Base-by-base conservation (phyloP, 2,888 invertebrate genomes). In the Physocephala rufipes region DNA sequence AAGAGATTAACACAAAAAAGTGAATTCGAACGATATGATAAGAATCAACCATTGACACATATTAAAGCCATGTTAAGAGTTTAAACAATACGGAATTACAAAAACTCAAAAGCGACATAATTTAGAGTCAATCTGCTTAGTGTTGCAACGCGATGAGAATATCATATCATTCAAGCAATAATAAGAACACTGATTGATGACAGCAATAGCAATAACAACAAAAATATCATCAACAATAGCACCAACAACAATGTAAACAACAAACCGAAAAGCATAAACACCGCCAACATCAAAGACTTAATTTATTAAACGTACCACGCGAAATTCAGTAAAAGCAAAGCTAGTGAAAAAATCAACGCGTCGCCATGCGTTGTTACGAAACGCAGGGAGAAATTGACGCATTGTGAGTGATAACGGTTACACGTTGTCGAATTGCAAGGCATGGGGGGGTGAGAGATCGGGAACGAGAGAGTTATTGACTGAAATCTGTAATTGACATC, bases 201-300 rank as follows among this genome's bases (percentile, higher is more conserved):
- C 36, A 19, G 53, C 66, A 66, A 53, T 53, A 13, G 28, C 53
- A 51, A 55, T 24, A 30, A 28, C 53, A 53, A 66, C 68, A 61
- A 43, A 61, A 68, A 67, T 55, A 66, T 43, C 53, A 67, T 47
- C 53, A n/a, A n/a, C 45, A 67, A 49, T 49, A 68, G 47, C 59
- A 26, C 15, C 16, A 24, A 24, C 67, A 67, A n/a, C 47, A 36
- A 21, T 55, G 26, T 4, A 16, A 65, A 16, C 65, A 65, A 26
- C 65, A 15, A 16, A 15, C 9, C 16, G 13, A 59, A 16, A 53
- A 19, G 26, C 19, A 24, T 7, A 24, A 43, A 63, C 16, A 21
- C 2, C 26, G 53, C 13, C 47, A 67, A 67, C 58, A 47, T 59
- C 58, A 58, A 59, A 59, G 28, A 59, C 21, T 36, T 47, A 45